Evolutionary conservation across 23 tunicate genomes (phyloP).

Genomic region (Oikopleura vanhoeffeni): DNA sequence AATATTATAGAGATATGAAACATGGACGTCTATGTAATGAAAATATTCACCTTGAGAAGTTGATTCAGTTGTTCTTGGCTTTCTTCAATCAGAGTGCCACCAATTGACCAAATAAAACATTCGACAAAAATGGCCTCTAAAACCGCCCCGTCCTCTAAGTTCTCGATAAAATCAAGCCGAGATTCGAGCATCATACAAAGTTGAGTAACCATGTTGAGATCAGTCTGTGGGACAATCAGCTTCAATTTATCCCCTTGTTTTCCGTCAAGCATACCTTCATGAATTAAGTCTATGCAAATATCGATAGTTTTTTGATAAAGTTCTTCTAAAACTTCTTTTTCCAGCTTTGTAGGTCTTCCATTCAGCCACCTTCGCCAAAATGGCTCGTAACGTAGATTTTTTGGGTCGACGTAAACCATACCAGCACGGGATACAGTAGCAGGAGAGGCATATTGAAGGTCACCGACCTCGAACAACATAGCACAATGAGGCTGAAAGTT

Average conservation of each 20-base stretch:
- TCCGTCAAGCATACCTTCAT: slow-evolving; percentile 81
- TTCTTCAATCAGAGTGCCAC: slow-evolving; percentile 71
- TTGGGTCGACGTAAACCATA: slow-evolving; percentile 98
- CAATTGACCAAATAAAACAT: slow-evolving; percentile 87
- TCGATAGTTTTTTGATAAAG: slow-evolving; percentile 47
- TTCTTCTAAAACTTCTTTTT: slow-evolving; percentile 44
- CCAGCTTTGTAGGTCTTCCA: slow-evolving; percentile 33
- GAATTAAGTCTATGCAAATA: slow-evolving; percentile 55
- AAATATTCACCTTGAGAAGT: no score
- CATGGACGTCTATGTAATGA: no score
- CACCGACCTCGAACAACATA: slow-evolving; percentile 91
- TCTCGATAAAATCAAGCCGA: slow-evolving; percentile 16
- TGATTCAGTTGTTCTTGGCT: slow-evolving; percentile 39
- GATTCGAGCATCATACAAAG: slow-evolving; percentile 83
- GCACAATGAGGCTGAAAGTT: slow-evolving; percentile 92
- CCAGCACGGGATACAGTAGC: slow-evolving; percentile 99
- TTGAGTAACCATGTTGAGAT: slow-evolving; percentile 79
- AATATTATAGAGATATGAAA: no score
- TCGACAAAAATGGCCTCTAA: slow-evolving; percentile 72
- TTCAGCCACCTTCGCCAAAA: slow-evolving; percentile 78
- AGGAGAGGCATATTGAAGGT: slow-evolving; percentile 92
- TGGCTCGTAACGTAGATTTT: slow-evolving; percentile 71
- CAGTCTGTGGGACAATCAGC: slow-evolving; percentile 71
- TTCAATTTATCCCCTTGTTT: slow-evolving; percentile 66
- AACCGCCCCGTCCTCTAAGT: slow-evolving; percentile 18